Evolutionary conservation across 2,888 invertebrate species (phyloP).

Genomic region (Drosophila neotestacea): DNA sequence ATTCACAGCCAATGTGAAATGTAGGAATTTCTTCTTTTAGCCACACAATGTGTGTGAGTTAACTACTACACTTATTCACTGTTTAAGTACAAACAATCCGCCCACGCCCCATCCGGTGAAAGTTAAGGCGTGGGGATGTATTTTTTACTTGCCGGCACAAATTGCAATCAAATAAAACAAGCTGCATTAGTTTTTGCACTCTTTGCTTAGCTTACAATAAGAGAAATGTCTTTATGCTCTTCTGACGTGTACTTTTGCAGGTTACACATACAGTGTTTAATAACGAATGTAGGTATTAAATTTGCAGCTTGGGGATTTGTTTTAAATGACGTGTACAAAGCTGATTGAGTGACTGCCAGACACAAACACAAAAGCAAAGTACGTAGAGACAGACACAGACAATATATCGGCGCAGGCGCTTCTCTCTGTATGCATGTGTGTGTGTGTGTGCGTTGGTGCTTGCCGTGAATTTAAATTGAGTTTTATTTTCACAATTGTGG

Average conservation of each 20-base stretch:
- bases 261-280: conserved; percentile 11
- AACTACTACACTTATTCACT: not conserved
- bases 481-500: conserved; percentile 32
- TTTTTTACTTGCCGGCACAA: conserved; percentile 33
- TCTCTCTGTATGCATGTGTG: not conserved
- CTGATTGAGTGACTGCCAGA: conserved; percentile 61
- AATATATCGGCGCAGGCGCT: conserved; percentile 65
- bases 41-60: conserved; percentile 16
- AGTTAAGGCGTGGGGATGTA: conserved; percentile 37
- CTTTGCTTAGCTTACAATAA: conserved; percentile 2
- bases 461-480: conserved; percentile 9
- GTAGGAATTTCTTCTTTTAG: conserved; percentile 23
- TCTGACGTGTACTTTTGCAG: conserved; percentile 72
- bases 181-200: conserved; percentile 40
- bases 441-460: conserved; percentile 2
- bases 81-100: conserved; percentile 10
- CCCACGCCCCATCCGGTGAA: conserved; percentile 54
- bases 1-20: conserved; percentile 8
- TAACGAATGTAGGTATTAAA: conserved; percentile 4
- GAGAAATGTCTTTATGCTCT: conserved; percentile 10
- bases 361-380: conserved; percentile 18
- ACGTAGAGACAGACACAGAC: conserved; percentile 26
- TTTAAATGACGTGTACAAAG: conserved; percentile 73
- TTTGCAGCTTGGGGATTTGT: conserved; percentile 38
- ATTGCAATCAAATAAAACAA: conserved; percentile 45